Percentiles rank a stretch among this genome's conserved stretches.
These are phyloP conservation scores for Amblyornis subalaris DNA, from an alignment of 2,113 vertebrate genomes.

Conservation along the genomic window DNA sequence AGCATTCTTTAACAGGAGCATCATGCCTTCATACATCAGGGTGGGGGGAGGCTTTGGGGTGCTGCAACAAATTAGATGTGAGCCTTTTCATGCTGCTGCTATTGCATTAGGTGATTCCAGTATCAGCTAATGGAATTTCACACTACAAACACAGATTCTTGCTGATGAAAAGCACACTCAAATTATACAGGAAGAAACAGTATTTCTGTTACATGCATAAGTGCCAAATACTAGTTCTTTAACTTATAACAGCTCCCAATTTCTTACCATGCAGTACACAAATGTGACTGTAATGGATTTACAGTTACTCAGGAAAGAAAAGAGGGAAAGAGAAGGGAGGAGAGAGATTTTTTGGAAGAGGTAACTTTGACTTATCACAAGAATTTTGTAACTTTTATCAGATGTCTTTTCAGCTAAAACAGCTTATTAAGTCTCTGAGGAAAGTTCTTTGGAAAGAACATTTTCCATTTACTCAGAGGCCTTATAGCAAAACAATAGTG, in stretches of 20 bases:
- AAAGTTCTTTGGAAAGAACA: slow-evolving; percentile 33
- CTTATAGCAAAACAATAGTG: slow-evolving; percentile 53
- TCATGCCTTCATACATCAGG: background rate
- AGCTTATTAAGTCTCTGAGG: slow-evolving; percentile 36
- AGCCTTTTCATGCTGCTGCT: background rate
- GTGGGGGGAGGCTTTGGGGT: background rate
- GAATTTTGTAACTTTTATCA: slow-evolving; percentile 47
- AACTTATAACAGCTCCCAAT: slow-evolving; percentile 6
- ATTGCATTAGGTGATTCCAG: background rate
- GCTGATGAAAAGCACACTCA: slow-evolving; percentile 65
- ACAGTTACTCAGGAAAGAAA: slow-evolving; percentile 32
- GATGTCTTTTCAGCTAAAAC: slow-evolving; percentile 48
- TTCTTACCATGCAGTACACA: background rate
- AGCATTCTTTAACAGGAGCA: slow-evolving; percentile 24
- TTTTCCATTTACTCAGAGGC: slow-evolving; percentile 52
- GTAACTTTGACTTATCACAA: background rate
- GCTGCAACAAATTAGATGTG: slow-evolving; percentile 5
- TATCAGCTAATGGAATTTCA: slow-evolving; percentile 53
- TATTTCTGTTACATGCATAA: slow-evolving; percentile 4
- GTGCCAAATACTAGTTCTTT: slow-evolving; percentile 27
- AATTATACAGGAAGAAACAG: slow-evolving; percentile 37
- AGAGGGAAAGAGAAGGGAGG: background rate
- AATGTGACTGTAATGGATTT: slow-evolving; percentile 22
- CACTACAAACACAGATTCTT: slow-evolving; percentile 38
- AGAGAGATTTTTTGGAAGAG: background rate